Percentiles rank a stretch among this genome's conserved stretches.
Conservation (phyloP, 2,888 invertebrate genomes). For the Ormyrus nitidulus region DNA sequence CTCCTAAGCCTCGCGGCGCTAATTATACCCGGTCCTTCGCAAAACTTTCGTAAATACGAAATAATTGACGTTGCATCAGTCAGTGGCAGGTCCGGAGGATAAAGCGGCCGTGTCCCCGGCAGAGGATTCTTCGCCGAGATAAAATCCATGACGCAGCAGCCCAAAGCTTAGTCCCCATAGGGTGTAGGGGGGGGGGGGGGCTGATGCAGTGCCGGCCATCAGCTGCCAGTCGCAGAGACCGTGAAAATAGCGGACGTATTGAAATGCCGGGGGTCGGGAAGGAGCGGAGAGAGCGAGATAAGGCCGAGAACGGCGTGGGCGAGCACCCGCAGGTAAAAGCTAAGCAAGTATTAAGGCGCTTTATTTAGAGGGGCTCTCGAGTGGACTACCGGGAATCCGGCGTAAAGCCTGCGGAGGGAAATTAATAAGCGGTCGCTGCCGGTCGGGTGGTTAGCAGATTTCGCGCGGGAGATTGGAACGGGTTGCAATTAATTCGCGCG, state of each 20-base stretch:
- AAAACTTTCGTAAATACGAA: too few relatives aligned
- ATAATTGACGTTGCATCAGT: background rate
- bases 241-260: slow-evolving; percentile 14
- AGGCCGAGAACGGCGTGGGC: background rate
- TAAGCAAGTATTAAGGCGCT: slow-evolving; percentile 7
- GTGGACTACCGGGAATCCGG: too few relatives aligned
- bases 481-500: too few relatives aligned
- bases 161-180: background rate
- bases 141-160: background rate
- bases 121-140: background rate
- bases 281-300: background rate
- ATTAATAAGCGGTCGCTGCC: too few relatives aligned
- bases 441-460: too few relatives aligned
- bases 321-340: slow-evolving; percentile 13
- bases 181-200: background rate
- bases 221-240: slow-evolving; percentile 32
- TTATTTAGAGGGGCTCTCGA: background rate
- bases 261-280: slow-evolving; percentile 2
- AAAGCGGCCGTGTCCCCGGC: background rate
- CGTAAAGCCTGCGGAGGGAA: too few relatives aligned
- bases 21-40: too few relatives aligned
- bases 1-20: too few relatives aligned
- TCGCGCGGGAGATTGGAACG: too few relatives aligned
- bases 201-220: background rate
- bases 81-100: background rate